Evolutionary conservation across 2,113 vertebrate genomes (phyloP), one percentile per base, ranked within the genome.

Genomic region (Rhegmatorhina hoffmannsi): DNA sequence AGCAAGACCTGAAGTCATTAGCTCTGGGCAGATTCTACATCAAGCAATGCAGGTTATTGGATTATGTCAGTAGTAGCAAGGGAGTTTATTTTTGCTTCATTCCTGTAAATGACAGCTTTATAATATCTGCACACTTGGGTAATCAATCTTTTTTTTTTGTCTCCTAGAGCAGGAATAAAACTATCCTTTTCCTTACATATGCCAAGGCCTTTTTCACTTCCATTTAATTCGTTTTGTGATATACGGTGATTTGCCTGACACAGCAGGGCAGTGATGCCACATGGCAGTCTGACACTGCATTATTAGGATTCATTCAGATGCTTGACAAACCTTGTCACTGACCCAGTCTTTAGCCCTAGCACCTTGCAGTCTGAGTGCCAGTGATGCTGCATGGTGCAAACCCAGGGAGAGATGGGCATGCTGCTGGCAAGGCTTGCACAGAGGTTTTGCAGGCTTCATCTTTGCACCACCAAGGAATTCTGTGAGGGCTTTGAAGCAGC

Each of bases 1-100:
- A 91, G 95, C 62, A 89, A 95, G 96, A 92, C 93, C 93, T 31
- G 72, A 75, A 89, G 79, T 96, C 91, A 78, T 77, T 91, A 96
- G 80, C 66, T 84, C 66, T 81, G 52, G 76, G 72, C 80, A 85
- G 75, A 73, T 92, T 84, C 83, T 80, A 60, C 74, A 92, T 40
- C 36, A 79, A 85, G 90, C 50, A 73, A 64, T 89, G 90, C 78
- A 91, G 44, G 69, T 72, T 96, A 91, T 88, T 89, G 84, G 67
- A 91, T 73, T 84, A 60, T 63, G 87, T 92, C 90, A 92, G 77
- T 89, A 82, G 69, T 25, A 96, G 59, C 53, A 93, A n/a, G 82
- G 67, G 95, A 95, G 86, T 92, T 95, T 96, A 93, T 91, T 92
- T 90, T 94, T 92, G 49, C 40, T 68, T 95, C 76, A 67, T 77